These are phyloP conservation scores for Bombus ignitus DNA, from an alignment of 1,140 invertebrate genomes.

Conservation along the genomic window DNA sequence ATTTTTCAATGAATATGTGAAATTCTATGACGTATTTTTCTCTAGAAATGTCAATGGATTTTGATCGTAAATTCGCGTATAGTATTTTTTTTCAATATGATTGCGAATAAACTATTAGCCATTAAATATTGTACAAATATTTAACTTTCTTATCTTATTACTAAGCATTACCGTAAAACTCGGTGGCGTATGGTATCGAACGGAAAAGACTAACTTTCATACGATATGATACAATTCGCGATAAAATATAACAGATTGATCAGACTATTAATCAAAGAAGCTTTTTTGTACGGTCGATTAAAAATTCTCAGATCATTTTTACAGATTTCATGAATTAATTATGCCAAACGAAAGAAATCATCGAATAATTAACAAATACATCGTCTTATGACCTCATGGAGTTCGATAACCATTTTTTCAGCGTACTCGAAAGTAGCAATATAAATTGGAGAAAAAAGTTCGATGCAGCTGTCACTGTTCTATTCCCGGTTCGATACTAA, in stretches of 20 bases:
- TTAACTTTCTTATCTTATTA: neutral
- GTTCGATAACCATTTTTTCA: neutral
- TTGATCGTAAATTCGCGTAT: neutral
- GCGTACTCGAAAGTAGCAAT: neutral
- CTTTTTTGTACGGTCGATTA: neutral
- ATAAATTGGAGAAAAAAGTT: neutral
- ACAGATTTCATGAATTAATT: too few species aligned
- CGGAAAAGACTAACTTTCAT: neutral
- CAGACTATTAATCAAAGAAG: neutral
- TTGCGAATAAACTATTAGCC: neutral
- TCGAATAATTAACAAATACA: neutral
- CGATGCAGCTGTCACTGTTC: neutral
- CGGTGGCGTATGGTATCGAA: too few species aligned
- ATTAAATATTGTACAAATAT: neutral
- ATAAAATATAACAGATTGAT: neutral
- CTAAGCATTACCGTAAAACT: neutral
- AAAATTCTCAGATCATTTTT: too few species aligned
- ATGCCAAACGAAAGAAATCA: neutral
- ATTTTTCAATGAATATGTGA: neutral
- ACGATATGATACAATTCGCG: neutral
- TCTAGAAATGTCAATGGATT: neutral
- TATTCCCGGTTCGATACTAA: constrained; percentile 1
- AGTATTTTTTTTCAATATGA: neutral
- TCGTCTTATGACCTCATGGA: neutral
- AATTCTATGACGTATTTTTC: neutral